phyloP scores from a whole-genome alignment of 2,888 invertebrate species.

The Notodonta dromedarius region DNA sequence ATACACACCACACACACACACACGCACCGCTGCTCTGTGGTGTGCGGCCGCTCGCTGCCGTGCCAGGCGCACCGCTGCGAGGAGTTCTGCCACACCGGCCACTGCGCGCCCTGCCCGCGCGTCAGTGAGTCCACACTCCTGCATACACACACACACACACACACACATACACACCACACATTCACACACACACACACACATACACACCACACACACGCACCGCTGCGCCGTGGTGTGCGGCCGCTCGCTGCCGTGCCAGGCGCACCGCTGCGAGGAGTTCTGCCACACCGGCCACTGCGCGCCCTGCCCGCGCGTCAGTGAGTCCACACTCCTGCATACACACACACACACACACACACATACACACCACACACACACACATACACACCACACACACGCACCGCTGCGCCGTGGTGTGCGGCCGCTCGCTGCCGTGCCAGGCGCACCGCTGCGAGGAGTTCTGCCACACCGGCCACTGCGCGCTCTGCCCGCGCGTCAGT shows the following conservation, averaged over 20 bases:
- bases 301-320: conserved; percentile 90
- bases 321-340: conserved; percentile 50
- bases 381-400: conserved; percentile 86
- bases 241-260: conserved; percentile 92
- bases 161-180: no score
- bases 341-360: no score
- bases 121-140: conserved; percentile 84
- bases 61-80: conserved; percentile 96
- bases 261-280: conserved; percentile 93
- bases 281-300: conserved; percentile 95
- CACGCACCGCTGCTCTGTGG: conserved; percentile 92
- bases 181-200: no score
- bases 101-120: conserved; percentile 90
- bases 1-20: no score
- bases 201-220: conserved; percentile 80
- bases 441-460: conserved; percentile 94
- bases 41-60: conserved; percentile 91
- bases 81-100: conserved; percentile 94
- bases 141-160: background rate
- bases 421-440: conserved; percentile 93
- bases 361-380: no score
- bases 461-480: conserved; percentile 95
- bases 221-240: conserved; percentile 93
- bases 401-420: conserved; percentile 92
- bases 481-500: conserved; percentile 91